A percentile compares a stretch with the other conserved stretches of the same genome.
Evolutionary conservation across 1,140 invertebrate genomes (phyloP).

Genomic region (Meloidogyne hapla): DNA sequence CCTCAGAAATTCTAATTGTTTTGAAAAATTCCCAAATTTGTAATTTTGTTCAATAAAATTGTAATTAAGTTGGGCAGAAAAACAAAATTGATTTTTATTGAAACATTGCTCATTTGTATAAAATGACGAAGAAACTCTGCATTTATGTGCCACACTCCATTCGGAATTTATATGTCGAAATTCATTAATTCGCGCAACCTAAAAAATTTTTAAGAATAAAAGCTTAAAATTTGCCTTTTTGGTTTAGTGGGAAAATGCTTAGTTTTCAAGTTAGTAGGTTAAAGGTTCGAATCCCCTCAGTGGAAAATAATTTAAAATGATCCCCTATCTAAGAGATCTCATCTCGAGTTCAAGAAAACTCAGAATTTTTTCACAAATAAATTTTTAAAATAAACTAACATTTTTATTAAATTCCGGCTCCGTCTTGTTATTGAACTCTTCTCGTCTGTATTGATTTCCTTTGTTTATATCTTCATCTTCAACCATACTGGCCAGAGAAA

Average conservation of each 20-base stretch:
- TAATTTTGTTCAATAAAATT: background rate
- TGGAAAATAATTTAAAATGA: too few species aligned
- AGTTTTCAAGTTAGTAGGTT: too few species aligned
- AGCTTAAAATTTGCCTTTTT: too few species aligned
- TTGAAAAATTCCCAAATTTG: background rate
- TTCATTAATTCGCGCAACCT: background rate
- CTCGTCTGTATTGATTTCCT: background rate
- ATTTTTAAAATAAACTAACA: background rate
- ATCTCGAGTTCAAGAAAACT: too few species aligned
- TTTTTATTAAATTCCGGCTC: conserved; percentile 2
- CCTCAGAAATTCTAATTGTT: background rate
- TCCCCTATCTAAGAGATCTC: too few species aligned
- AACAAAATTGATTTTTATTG: background rate
- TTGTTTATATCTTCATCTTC: background rate
- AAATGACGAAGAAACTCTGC: background rate
- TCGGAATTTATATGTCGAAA: background rate
- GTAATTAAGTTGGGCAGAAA: background rate
- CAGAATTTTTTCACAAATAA: too few species aligned
- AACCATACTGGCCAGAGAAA: background rate
- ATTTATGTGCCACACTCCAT: background rate
- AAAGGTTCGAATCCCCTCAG: too few species aligned
- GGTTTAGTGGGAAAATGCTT: too few species aligned
- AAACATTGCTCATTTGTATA: background rate
- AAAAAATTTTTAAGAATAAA: background rate
- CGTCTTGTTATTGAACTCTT: background rate